Percentiles rank a stretch among this genome's conserved stretches.
These are phyloP conservation scores for Bruchidius siliquastri DNA, from an alignment of 2,888 invertebrate genomes.

Conservation along the genomic window DNA sequence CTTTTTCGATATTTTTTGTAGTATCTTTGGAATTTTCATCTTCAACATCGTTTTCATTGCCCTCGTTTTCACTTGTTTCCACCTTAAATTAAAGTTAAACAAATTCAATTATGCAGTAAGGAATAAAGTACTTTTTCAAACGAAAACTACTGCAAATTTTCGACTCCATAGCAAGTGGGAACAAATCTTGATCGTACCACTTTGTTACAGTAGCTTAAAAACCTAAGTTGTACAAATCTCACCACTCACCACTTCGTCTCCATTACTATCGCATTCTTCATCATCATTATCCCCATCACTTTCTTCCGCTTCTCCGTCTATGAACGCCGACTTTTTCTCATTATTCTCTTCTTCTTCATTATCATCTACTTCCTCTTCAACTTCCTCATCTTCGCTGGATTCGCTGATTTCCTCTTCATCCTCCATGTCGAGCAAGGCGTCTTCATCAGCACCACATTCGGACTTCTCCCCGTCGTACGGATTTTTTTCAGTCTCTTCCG, in stretches of 20 bases:
- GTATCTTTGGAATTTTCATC: constrained; percentile 14
- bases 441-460: constrained; percentile 28
- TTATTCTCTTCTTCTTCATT: constrained; percentile 23
- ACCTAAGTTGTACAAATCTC: too few species aligned
- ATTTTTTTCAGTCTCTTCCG: constrained; percentile 13
- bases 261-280: constrained; percentile 26
- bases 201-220: too few species aligned
- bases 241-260: constrained; percentile 4
- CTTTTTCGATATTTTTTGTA: not conserved
- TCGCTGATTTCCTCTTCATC: constrained; percentile 52
- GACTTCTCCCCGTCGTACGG: constrained; percentile 18
- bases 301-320: constrained; percentile 41
- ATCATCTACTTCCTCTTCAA: constrained; percentile 48
- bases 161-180: too few species aligned
- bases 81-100: not conserved
- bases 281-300: constrained; percentile 26
- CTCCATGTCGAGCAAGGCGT: constrained; percentile 51
- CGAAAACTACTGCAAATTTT: too few species aligned
- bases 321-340: constrained; percentile 36
- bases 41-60: constrained; percentile 12
- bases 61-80: constrained; percentile 13
- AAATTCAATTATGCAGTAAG: too few species aligned
- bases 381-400: constrained; percentile 43
- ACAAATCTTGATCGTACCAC: too few species aligned
- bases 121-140: too few species aligned